A percentile compares a stretch with the other conserved stretches of the same genome.
These are phyloP conservation scores for Leptinotarsa tumamoca DNA, from an alignment of 2,888 invertebrate species.

Conservation along the genomic window DNA sequence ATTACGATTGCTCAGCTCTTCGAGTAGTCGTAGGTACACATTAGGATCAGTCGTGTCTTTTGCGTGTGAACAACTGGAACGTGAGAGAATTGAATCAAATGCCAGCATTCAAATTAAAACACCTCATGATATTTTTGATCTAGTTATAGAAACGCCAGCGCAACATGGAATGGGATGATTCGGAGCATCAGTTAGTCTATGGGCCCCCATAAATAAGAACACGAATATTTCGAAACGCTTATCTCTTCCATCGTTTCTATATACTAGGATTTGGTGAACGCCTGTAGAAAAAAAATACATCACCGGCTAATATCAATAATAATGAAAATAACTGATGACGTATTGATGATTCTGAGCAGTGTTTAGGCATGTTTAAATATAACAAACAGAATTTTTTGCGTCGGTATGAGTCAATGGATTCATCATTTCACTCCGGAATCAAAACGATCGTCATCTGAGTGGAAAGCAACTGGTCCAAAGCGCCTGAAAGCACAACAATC, in stretches of 20 bases:
- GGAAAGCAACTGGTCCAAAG: no score
- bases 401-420: no score
- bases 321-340: no score
- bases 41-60: conserved; percentile 39
- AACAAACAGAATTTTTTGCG: no score
- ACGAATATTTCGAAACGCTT: neutral
- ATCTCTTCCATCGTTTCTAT: neutral
- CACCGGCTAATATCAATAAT: no score
- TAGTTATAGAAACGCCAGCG: conserved; percentile 40
- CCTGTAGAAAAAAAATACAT: no score
- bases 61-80: conserved; percentile 61
- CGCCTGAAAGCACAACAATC: no score
- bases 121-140: conserved; percentile 48
- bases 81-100: conserved; percentile 61
- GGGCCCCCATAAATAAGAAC: neutral
- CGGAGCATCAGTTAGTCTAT: neutral
- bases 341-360: no score
- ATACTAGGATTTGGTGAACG: no score
- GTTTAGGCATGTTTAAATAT: no score
- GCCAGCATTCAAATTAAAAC: conserved; percentile 53
- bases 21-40: conserved; percentile 39
- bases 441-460: no score
- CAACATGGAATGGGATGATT: conserved; percentile 17
- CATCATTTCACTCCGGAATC: no score
- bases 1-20: conserved; percentile 39